Evolutionary conservation across 2,113 vertebrate genomes (phyloP).

Genomic region (Euleptes europaea): DNA sequence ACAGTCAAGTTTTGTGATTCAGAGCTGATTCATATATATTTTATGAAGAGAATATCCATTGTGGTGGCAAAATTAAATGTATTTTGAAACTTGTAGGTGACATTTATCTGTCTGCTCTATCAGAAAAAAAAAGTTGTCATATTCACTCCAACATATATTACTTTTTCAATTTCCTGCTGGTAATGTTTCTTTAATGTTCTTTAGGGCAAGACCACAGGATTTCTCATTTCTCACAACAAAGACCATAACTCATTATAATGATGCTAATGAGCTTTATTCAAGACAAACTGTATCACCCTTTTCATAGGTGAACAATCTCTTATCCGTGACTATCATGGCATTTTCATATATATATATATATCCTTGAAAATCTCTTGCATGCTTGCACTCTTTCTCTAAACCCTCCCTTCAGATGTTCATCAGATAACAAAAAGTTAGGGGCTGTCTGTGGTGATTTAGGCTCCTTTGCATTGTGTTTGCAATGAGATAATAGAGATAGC

Average conservation of each 20-base stretch:
- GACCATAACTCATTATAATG: conserved; percentile 84
- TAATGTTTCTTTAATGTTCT: conserved; percentile 77
- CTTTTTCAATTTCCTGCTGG: conserved; percentile 81
- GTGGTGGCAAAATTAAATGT: conserved; percentile 76
- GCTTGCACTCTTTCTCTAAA: conserved; percentile 5
- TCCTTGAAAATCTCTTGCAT: neutral
- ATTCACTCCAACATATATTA: conserved; percentile 77
- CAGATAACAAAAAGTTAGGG: conserved; percentile 23
- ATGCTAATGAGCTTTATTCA: conserved; percentile 81
- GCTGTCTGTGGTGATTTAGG: conserved; percentile 46
- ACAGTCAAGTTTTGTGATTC: conserved; percentile 53
- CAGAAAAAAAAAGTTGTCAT: conserved; percentile 76
- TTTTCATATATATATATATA: conserved; percentile 23
- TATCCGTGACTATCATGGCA: conserved; percentile 67
- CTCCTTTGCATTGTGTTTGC: conserved; percentile 16
- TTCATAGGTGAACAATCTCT: conserved; percentile 73
- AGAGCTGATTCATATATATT: conserved; percentile 68
- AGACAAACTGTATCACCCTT: conserved; percentile 74
- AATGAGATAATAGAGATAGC: conserved; percentile 40
- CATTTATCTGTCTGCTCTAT: conserved; percentile 79
- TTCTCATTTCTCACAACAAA: conserved; percentile 77
- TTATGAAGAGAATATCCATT: conserved; percentile 74
- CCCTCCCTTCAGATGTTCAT: conserved; percentile 39
- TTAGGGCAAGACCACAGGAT: conserved; percentile 63
- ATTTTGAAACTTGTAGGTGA: conserved; percentile 73